Evolutionary conservation across 1,140 invertebrate genomes (phyloP).

Genomic region (Ditylenchus dipsaci): DNA sequence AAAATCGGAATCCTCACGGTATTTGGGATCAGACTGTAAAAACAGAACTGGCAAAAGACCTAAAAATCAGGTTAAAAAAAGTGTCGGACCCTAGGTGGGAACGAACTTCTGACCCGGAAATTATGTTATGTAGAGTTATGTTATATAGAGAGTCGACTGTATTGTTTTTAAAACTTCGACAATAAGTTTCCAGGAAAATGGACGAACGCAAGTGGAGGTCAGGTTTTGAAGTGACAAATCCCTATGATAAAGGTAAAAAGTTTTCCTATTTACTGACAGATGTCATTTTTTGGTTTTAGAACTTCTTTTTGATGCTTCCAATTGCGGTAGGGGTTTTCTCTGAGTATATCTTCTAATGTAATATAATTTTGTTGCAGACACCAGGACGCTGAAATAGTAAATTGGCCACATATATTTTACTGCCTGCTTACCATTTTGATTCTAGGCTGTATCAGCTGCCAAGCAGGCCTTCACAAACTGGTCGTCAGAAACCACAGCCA

Average conservation of each 20-base stretch:
- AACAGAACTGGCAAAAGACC: too few relatives aligned
- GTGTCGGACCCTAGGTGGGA: too few relatives aligned
- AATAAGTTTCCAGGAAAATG: constrained; percentile 42
- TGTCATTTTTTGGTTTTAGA: constrained; percentile 4
- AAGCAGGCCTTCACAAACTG: constrained; percentile 48
- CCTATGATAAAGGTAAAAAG: constrained; percentile 27
- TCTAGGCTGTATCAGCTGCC: constrained; percentile 50
- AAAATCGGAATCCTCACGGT: too few relatives aligned
- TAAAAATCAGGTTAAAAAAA: too few relatives aligned
- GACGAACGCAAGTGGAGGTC: constrained; percentile 33
- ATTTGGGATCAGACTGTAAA: too few relatives aligned
- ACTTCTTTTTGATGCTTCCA: constrained; percentile 41
- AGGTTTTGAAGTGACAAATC: constrained; percentile 50
- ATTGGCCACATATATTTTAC: neutral
- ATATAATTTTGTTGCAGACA: neutral
- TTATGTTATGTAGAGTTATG: too few relatives aligned
- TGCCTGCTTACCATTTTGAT: neutral
- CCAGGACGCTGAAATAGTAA: neutral
- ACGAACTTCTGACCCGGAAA: too few relatives aligned
- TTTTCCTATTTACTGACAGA: too few relatives aligned
- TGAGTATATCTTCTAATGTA: neutral
- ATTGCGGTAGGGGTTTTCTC: constrained; percentile 38
- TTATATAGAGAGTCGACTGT: too few relatives aligned
- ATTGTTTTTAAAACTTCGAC: neutral
- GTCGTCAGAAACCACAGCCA: constrained; percentile 51